Evolutionary conservation across 2,888 invertebrate species (phyloP).

Genomic region (Chrysolina americana): DNA sequence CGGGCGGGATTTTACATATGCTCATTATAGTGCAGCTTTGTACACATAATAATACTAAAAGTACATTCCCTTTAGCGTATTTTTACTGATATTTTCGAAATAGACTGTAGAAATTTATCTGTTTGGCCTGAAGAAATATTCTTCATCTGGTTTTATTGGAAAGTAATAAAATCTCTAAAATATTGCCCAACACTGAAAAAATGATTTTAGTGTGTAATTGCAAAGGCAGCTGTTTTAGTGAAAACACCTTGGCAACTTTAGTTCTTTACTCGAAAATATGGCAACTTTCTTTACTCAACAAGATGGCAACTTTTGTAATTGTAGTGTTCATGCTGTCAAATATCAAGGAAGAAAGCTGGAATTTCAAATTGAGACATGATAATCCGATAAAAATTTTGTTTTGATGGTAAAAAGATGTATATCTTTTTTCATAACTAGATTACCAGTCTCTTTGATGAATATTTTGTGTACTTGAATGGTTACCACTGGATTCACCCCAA

Average conservation of each 20-base stretch:
- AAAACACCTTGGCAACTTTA: background rate
- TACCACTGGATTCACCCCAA: background rate
- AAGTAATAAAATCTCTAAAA: background rate
- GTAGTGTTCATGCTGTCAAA: background rate
- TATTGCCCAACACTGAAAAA: background rate
- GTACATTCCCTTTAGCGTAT: conserved; percentile 48
- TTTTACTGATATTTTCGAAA: conserved; percentile 11
- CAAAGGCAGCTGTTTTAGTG: conserved; percentile 6
- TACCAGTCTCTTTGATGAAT: background rate
- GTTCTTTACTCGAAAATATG: conserved; percentile 2
- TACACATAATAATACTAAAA: conserved; percentile 31
- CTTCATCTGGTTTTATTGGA: background rate
- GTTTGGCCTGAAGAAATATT: background rate
- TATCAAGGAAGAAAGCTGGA: background rate
- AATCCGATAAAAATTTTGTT: background rate
- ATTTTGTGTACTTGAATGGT: background rate
- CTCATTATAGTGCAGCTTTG: conserved; percentile 54
- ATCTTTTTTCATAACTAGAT: background rate
- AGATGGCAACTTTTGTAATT: too few relatives aligned
- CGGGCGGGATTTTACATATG: conserved; percentile 57
- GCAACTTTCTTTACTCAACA: background rate
- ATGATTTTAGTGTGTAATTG: background rate
- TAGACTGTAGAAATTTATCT: background rate
- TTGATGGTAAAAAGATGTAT: background rate
- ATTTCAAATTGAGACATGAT: background rate